A percentile compares a stretch with the other conserved stretches of the same genome.
Evolutionary conservation across 2,113 vertebrate species (phyloP).

Genomic region (Dendrocopos noguchii): DNA sequence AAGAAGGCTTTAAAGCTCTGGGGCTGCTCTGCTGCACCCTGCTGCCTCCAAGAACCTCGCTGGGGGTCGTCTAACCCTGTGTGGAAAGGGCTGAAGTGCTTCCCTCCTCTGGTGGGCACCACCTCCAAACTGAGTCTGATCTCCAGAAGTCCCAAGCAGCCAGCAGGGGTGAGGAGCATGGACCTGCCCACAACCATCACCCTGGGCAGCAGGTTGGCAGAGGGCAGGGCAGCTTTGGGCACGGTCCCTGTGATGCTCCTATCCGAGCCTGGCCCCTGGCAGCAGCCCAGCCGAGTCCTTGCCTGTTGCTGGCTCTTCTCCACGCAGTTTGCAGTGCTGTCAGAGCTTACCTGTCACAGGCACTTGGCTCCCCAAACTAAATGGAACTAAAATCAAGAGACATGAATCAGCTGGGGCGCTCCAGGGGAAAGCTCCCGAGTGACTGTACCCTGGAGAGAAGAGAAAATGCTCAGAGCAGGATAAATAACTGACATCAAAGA

Average conservation of each 20-base stretch:
- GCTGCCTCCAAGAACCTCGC: rapidly evolving
- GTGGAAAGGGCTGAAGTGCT: background rate
- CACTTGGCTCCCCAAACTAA: background rate
- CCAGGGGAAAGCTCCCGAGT: background rate
- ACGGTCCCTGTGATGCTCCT: background rate
- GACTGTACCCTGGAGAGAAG: background rate
- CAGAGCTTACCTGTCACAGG: background rate
- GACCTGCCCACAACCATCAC: background rate
- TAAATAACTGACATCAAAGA: background rate
- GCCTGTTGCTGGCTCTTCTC: background rate
- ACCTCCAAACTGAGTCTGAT: background rate
- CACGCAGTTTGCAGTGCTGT: background rate
- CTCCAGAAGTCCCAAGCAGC: background rate
- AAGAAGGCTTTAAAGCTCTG: background rate
- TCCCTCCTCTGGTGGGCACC: background rate
- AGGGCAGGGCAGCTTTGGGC: background rate
- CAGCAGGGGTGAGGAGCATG: background rate
- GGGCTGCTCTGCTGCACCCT: rapidly evolving
- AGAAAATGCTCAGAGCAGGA: background rate
- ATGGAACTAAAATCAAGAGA: background rate
- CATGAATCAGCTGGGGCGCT: background rate
- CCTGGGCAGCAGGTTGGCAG: background rate
- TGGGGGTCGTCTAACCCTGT: rapidly evolving
- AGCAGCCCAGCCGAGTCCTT: background rate
- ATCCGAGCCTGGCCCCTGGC: background rate